A percentile compares a stretch with the other conserved stretches of the same genome.
These are phyloP conservation scores for Takifugu bimaculatus DNA, from an alignment of 2,113 vertebrate species.

Conservation along the genomic window DNA sequence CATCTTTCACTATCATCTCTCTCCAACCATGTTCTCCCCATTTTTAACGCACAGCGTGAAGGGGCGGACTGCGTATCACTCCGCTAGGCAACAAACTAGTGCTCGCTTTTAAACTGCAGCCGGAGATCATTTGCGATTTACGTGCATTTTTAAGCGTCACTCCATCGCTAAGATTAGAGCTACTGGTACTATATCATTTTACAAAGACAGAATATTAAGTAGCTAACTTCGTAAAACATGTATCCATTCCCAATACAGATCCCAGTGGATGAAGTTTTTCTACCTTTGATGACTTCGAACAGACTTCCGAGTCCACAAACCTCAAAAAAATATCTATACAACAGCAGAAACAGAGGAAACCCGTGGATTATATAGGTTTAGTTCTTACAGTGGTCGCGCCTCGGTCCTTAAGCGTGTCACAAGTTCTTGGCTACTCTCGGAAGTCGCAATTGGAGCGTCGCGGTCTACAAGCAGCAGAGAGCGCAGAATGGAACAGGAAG, in stretches of 20 bases:
- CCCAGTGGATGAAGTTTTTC: conserved; percentile 12
- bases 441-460: conserved; percentile 71
- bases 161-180: not conserved
- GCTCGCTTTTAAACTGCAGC: not conserved
- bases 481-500: no score
- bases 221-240: conserved; percentile 1
- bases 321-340: no score
- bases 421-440: conserved; percentile 73
- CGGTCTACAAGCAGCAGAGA: conserved; percentile 7
- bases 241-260: not conserved
- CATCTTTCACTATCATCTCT: conserved; percentile 6
- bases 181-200: rapidly evolving
- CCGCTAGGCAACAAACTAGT: conserved; percentile 65
- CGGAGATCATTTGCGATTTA: rapidly evolving
- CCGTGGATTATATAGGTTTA: not conserved
- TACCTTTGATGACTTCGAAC: not conserved
- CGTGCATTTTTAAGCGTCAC: not conserved
- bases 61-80: conserved; percentile 70
- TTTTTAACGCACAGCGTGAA: conserved; percentile 66
- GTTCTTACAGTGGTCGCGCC: conserved; percentile 62
- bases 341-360: no score
- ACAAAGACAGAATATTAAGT: not conserved
- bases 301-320: no score
- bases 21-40: conserved; percentile 60
- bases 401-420: conserved; percentile 70